Conservation (phyloP, 2,888 invertebrate species). For the Hedychridium roseum region DNA sequence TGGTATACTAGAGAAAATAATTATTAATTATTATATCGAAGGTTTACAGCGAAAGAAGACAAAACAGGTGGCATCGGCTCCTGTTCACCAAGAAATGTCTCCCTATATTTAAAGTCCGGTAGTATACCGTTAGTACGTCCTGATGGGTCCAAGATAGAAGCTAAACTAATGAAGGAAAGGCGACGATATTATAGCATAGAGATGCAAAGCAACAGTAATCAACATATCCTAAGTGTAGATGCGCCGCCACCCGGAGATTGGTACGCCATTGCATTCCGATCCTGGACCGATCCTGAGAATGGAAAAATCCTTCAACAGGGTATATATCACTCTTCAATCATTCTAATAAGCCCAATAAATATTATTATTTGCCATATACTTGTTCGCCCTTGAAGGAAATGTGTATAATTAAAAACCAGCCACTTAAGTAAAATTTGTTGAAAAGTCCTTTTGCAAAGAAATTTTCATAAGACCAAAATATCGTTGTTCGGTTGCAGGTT, state of each 20-base stretch:
- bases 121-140: conserved; percentile 85
- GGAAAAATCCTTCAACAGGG: conserved; percentile 81
- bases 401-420: too few species aligned
- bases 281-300: conserved; percentile 77
- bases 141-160: conserved; percentile 80
- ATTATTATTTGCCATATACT: conserved; percentile 7
- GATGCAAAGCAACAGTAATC: conserved; percentile 71
- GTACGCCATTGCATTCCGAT: conserved; percentile 81
- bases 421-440: too few species aligned
- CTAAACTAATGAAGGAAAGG: conserved; percentile 67
- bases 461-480: too few species aligned
- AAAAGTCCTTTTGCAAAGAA: not conserved
- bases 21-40: too few species aligned
- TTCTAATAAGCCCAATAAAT: not conserved
- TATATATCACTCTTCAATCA: conserved; percentile 50
- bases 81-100: conserved; percentile 71
- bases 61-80: conserved; percentile 66
- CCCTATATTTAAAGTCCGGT: conserved; percentile 79
- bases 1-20: too few species aligned
- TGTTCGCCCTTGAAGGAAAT: not conserved
- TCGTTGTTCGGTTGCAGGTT: conserved; percentile 69
- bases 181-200: conserved; percentile 68
- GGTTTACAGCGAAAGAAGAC: conserved; percentile 55
- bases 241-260: conserved; percentile 80
- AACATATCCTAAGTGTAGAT: conserved; percentile 69